phyloP scores from a whole-genome alignment of 1,140 invertebrate species.

The Rhyacophila brunnea region DNA sequence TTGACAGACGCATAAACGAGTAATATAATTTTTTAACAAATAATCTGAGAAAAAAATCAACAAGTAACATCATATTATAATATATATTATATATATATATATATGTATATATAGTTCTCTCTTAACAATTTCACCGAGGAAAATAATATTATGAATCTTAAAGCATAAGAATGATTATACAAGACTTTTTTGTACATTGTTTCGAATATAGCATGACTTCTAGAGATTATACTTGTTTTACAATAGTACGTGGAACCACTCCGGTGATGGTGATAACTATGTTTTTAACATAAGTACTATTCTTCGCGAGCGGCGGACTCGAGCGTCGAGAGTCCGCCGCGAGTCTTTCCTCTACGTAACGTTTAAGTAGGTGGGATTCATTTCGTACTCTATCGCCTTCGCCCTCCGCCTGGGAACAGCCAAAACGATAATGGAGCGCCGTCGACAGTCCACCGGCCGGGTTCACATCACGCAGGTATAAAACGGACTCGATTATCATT shows the following conservation, averaged over 20 bases:
- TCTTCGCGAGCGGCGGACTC: slow-evolving; percentile 26
- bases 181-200: slow-evolving; percentile 36
- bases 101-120: slow-evolving; percentile 27
- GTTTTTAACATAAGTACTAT: slow-evolving; percentile 38
- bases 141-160: slow-evolving; percentile 36
- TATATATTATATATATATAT: slow-evolving; percentile 26
- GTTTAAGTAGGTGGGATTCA: slow-evolving; percentile 34
- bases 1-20: slow-evolving; percentile 34
- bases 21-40: slow-evolving; percentile 38
- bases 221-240: slow-evolving; percentile 29
- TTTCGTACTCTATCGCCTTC: slow-evolving; percentile 25
- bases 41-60: slow-evolving; percentile 37
- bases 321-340: slow-evolving; percentile 11
- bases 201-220: slow-evolving; percentile 34
- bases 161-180: slow-evolving; percentile 34
- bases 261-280: slow-evolving; percentile 34
- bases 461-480: slow-evolving; percentile 14
- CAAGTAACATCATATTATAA: slow-evolving; percentile 34
- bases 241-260: slow-evolving; percentile 32
- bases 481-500: neutral
- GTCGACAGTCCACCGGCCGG: neutral
- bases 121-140: slow-evolving; percentile 35
- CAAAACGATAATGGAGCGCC: slow-evolving; percentile 11
- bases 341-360: slow-evolving; percentile 32
- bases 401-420: slow-evolving; percentile 14